phyloP scores from a whole-genome alignment of 1,140 invertebrate genomes.

The Drosophila kepulauana region DNA sequence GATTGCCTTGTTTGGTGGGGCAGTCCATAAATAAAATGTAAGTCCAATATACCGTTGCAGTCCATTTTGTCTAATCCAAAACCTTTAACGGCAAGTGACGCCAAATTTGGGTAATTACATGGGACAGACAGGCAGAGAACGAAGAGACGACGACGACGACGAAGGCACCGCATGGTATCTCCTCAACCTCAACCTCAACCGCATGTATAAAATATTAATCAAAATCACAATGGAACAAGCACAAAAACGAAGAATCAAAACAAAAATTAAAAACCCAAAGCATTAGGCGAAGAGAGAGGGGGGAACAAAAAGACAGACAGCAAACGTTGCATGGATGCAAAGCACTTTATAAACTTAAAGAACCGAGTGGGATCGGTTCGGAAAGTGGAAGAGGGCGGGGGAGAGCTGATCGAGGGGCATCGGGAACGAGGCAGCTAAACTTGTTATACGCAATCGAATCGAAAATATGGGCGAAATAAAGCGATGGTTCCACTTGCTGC shows the following conservation, averaged over 20 bases:
- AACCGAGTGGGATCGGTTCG: constrained; percentile 39
- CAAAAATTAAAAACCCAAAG: constrained; percentile 63
- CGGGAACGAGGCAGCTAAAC: constrained; percentile 58
- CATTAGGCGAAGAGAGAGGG: constrained; percentile 26
- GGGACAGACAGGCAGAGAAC: constrained; percentile 24
- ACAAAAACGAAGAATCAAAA: constrained; percentile 62
- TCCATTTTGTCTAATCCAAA: constrained; percentile 44
- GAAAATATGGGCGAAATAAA: constrained; percentile 80
- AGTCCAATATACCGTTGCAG: constrained; percentile 65
- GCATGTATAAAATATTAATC: constrained; percentile 80
- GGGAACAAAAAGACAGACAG: constrained; percentile 3
- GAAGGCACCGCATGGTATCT: constrained; percentile 61
- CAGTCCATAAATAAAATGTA: constrained; percentile 65
- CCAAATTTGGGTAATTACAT: constrained; percentile 81
- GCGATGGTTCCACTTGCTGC: constrained; percentile 26
- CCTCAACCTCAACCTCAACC: constrained; percentile 7
- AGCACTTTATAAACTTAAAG: constrained; percentile 73
- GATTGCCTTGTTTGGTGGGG: constrained; percentile 22
- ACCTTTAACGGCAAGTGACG: constrained; percentile 77
- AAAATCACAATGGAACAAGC: constrained; percentile 67
- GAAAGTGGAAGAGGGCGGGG: constrained; percentile 2
- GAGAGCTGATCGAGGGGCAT: not conserved
- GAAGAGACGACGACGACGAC: constrained; percentile 15
- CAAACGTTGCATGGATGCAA: constrained; percentile 73
- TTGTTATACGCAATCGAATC: constrained; percentile 82